Conservation (phyloP, 2,888 invertebrate species). For the Parnassius glacialis region DNA sequence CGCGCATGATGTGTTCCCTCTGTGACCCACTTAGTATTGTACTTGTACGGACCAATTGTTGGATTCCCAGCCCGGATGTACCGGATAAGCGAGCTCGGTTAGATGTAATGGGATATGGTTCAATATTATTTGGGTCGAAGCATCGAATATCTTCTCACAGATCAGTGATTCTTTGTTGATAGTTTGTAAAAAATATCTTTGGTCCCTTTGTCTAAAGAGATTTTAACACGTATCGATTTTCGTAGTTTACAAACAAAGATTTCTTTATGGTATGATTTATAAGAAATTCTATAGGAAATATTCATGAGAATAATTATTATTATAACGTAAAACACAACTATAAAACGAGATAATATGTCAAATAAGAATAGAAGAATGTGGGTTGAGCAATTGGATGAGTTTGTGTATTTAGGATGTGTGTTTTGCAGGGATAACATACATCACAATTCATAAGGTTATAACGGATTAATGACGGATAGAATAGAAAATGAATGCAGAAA, state of each 20-base stretch:
- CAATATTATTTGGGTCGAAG: constrained; percentile 18
- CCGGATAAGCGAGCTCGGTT: constrained; percentile 6
- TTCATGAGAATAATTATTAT: too few relatives aligned
- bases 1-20: constrained; percentile 11
- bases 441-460: too few relatives aligned
- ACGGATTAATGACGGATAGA: too few relatives aligned
- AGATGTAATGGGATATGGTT: constrained; percentile 14
- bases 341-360: too few relatives aligned
- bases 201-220: not conserved
- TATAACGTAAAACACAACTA: too few relatives aligned
- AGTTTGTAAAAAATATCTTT: constrained; percentile 1
- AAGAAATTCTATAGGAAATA: not conserved
- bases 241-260: not conserved
- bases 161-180: constrained; percentile 11
- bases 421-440: too few relatives aligned
- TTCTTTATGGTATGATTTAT: too few relatives aligned
- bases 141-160: constrained; percentile 7
- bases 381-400: too few relatives aligned
- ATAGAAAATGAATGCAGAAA: too few relatives aligned
- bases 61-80: constrained; percentile 18
- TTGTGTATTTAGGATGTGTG: too few relatives aligned
- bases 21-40: constrained; percentile 16
- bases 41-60: constrained; percentile 13
- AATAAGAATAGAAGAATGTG: too few relatives aligned
- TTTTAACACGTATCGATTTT: not conserved